Evolutionary conservation across 2,888 invertebrate genomes (phyloP), one percentile per base, ranked within the genome.

Genomic region (Drosophila macrospina): DNA sequence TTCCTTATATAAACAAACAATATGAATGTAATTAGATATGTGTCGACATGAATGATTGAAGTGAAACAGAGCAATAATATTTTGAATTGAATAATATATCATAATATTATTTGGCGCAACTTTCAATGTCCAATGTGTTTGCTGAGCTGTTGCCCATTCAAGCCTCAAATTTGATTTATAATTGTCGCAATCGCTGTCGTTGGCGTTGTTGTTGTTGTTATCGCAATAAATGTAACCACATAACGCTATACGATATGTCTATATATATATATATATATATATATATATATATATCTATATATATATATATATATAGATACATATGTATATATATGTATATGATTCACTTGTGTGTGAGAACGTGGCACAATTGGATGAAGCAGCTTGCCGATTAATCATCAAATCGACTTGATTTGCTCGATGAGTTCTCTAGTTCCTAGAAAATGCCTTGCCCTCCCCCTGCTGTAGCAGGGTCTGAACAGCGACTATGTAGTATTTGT

Each of bases 331-430:
- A 30, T 7, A 41, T 45, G 15, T 15, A 34, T n/a, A 56, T 59
- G 63, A 74, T 68, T 74, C 69, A 60, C 65, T 48, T 44, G 36
- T 13, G 63, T 37, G 41, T 37, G 55, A n/a, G 51, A 56, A 20
- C 44, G 56, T 45, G 8, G 10, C 64, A 34, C 76, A 62, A 59
- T 74, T 68, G 74, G 8, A 37, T 28, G 26, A 50, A 57, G 37
- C 67, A 66, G 59, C 36, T 66, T 60, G 67, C 28, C 41, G 72
- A 74, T 74, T 74, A 77, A 77, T 74, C 74, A 74, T 64, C 77
- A 16, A 39, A 36, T 20, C 36, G 26, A 56, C 28, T 39, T 34
- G 30, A 37, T 52, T 32, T 20, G 10, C 32, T 37, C 28, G 55
- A 56, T 71, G 52, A 44, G 11, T 44, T 32, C 7, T 13, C 6